Base-by-base conservation (phyloP, 2,888 invertebrate genomes). In the Heliconius aoede region DNA sequence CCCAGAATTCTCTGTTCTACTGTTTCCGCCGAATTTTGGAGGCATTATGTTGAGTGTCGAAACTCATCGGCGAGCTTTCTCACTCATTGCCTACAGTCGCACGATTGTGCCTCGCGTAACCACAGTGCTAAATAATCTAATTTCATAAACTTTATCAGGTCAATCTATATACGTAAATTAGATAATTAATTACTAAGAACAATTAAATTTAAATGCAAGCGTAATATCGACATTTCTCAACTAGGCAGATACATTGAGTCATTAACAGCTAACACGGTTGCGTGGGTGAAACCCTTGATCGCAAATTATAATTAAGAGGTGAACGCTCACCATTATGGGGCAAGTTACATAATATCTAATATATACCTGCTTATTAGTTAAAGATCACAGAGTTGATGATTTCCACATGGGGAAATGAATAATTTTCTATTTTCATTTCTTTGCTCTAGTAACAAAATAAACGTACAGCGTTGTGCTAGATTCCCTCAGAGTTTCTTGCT, bases 211-310 rank as follows among this genome's bases (percentile, higher is more conserved):
- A 3, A 60, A 36, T 61, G 36, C 60, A 72, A 72, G 60, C 40
- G 69, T 77, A 76, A 55, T 55, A 69, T 69, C 69, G 55, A 73
- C 67, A 76, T 76, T 72, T 73, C 67, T 71, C 73, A 67, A 67
- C 64, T 60, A 30, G 67, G 68, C 68, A 71, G 40, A 64, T 61
- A 69, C 75, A 72, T 72, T 76, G 76, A 73, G 72, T 72, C 60
- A 79, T 79, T 79, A 78, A 72, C 76, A 74, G 61, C 67, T 62
- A 76, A 78, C 79, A 79, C 58, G 61, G 64, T 18, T 18, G 68
- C 64, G 79, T 79, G 72, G 79, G 79, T 72, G 76, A 32, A 58
- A 60, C 60, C 68, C 61, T 72, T 68, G 72, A 58, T 72, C n/a
- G 69, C 61, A 58, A 69, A 69, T 69, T 51, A 72, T 74, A 62